phyloP scores from a whole-genome alignment of 2,797 vertebrate species.

The Silurus aristotelis region DNA sequence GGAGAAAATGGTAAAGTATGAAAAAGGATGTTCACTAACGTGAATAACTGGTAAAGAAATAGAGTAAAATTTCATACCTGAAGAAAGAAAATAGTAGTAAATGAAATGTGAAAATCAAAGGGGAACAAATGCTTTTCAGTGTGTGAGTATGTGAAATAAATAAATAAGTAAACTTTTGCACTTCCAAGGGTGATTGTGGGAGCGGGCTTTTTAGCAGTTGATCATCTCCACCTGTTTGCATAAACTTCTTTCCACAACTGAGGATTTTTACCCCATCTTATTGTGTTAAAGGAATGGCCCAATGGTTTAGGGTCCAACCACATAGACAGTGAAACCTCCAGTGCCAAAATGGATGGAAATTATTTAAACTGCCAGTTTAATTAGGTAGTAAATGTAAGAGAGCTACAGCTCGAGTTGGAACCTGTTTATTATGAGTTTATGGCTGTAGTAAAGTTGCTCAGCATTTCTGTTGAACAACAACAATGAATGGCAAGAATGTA shows the following conservation, averaged over 20 bases:
- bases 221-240: background rate
- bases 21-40: background rate
- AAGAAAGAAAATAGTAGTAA: background rate
- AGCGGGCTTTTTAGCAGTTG: background rate
- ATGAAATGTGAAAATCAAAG: background rate
- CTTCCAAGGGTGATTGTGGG: background rate
- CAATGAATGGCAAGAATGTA: background rate
- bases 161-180: background rate
- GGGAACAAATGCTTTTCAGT: background rate
- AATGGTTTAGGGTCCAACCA: background rate
- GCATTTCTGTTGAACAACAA: background rate
- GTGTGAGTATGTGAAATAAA: slow-evolving; percentile 10
- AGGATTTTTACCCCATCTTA: background rate
- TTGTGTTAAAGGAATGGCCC: background rate
- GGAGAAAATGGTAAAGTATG: background rate
- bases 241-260: background rate
- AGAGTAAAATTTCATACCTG: background rate
- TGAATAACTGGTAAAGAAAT: background rate
- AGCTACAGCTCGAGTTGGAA: background rate
- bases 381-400: background rate
- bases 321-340: background rate
- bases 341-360: background rate
- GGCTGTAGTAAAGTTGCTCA: background rate
- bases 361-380: background rate
- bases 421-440: background rate